These are phyloP conservation scores for Coregonus suidteri DNA, from an alignment of 2,797 vertebrate genomes.

Conservation along the genomic window DNA sequence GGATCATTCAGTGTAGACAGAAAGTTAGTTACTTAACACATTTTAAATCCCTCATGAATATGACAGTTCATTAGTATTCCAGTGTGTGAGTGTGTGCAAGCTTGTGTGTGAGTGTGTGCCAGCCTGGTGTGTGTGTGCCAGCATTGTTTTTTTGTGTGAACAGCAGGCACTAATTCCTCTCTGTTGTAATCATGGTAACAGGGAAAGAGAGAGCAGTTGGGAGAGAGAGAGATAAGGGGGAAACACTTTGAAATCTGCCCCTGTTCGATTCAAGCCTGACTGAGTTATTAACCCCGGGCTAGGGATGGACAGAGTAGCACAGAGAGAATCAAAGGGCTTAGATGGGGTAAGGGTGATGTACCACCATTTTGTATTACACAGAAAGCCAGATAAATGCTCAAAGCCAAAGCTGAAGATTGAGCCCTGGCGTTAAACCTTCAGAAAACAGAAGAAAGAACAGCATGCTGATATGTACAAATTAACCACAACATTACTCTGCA, in stretches of 20 bases:
- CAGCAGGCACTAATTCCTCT: constrained; percentile 43
- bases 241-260: constrained; percentile 6
- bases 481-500: constrained; percentile 23
- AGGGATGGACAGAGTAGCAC: constrained; percentile 29
- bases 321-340: constrained; percentile 3
- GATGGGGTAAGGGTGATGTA: constrained; percentile 21
- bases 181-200: constrained; percentile 26
- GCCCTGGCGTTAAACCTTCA: constrained; percentile 27
- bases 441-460: constrained; percentile 32
- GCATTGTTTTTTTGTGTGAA: constrained; percentile 6
- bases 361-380: constrained; percentile 30
- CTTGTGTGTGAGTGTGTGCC: neutral
- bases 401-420: constrained; percentile 32
- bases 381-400: constrained; percentile 41
- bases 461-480: constrained; percentile 32
- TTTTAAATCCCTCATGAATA: constrained; percentile 37
- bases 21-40: constrained; percentile 22
- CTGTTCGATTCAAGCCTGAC: constrained; percentile 25
- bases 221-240: neutral
- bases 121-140: neutral
- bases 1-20: constrained; percentile 23
- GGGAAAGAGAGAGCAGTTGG: neutral
- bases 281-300: constrained; percentile 28
- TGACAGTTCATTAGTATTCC: constrained; percentile 44
- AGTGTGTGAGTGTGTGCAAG: constrained; percentile 18